Percentiles rank a stretch among this genome's conserved stretches.
Conservation (phyloP, 2,888 invertebrate genomes). For the Cephus spinipes region DNA sequence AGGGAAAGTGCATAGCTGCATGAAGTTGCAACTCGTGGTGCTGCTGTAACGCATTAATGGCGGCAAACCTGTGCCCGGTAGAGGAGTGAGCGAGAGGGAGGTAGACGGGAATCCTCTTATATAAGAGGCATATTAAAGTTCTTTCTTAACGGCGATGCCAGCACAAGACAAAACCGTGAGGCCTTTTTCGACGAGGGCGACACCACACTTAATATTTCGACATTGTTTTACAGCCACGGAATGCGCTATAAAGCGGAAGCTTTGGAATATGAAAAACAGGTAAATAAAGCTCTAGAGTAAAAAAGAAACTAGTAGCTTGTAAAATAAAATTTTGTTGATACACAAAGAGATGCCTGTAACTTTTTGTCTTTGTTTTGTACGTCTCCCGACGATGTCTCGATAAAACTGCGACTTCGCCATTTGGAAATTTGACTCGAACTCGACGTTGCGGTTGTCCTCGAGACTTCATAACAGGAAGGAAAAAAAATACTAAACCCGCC, state of each 20-base stretch:
- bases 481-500: background rate
- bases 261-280: background rate
- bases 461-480: background rate
- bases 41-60: constrained; percentile 48
- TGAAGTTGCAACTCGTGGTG: constrained; percentile 42
- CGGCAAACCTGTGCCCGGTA: constrained; percentile 7
- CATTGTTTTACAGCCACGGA: background rate
- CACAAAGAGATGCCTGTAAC: background rate
- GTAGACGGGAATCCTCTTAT: constrained; percentile 45
- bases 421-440: background rate
- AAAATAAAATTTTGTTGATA: background rate
- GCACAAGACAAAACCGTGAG: background rate
- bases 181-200: background rate
- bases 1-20: constrained; percentile 51
- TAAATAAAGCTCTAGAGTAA: background rate
- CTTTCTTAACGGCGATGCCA: constrained; percentile 29
- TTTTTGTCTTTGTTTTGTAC: background rate
- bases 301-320: background rate
- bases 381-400: background rate
- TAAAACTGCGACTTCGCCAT: background rate
- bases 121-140: constrained; percentile 44
- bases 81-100: constrained; percentile 12
- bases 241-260: background rate
- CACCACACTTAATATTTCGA: background rate
- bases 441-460: background rate